Evolutionary conservation across 2,113 vertebrate genomes (phyloP).

Genomic region (Leptobrachium ailaonicum): DNA sequence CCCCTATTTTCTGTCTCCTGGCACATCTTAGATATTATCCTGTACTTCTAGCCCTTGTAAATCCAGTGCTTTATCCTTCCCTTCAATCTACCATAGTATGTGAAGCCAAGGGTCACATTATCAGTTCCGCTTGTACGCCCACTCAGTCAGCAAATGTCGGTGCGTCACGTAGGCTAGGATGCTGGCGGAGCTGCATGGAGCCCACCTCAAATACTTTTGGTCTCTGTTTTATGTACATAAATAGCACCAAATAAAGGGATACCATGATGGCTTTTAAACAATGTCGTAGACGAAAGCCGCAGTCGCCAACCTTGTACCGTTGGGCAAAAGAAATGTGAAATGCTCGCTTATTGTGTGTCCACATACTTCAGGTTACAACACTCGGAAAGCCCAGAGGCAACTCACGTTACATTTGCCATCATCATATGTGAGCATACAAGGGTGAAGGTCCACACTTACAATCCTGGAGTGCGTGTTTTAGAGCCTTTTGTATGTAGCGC

Average conservation of each 20-base stretch:
- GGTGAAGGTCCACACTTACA: neutral
- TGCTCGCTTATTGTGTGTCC: too few relatives aligned
- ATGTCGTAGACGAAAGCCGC: too few relatives aligned
- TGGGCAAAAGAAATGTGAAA: too few relatives aligned
- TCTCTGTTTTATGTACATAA: constrained; percentile 37
- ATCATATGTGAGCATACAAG: neutral
- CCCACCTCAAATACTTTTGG: constrained; percentile 31
- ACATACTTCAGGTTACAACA: neutral
- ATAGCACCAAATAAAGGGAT: constrained; percentile 26
- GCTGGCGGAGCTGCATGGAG: neutral
- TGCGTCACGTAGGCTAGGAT: constrained; percentile 1
- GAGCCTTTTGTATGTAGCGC: neutral
- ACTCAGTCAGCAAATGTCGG: constrained; percentile 1
- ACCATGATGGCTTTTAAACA: neutral
- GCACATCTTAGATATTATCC: constrained; percentile 2
- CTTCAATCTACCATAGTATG: constrained; percentile 7
- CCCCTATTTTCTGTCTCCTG: constrained; percentile 23
- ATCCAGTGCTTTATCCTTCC: constrained; percentile 6
- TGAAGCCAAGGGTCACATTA: constrained; percentile 19
- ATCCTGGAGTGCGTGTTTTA: neutral
- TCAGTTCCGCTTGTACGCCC: constrained; percentile 41
- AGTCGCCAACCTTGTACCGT: too few relatives aligned
- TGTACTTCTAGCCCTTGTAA: constrained; percentile 25
- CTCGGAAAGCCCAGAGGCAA: neutral
- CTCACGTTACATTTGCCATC: neutral